phyloP scores from a whole-genome alignment of 2,888 invertebrate species.

The Ametastegia equiseti region DNA sequence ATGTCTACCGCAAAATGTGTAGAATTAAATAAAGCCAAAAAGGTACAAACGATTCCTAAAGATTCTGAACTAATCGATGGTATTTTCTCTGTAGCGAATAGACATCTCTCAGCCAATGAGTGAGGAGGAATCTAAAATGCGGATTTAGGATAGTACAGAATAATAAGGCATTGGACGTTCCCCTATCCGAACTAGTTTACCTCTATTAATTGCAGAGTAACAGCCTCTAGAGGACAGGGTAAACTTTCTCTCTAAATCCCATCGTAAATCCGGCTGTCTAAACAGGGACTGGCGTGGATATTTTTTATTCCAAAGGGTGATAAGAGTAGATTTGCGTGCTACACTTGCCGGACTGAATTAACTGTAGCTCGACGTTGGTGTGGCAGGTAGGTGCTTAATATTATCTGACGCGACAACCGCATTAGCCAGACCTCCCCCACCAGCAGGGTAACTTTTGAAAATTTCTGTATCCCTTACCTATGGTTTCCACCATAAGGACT shows the following conservation, averaged over 20 bases:
- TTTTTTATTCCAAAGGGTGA: slow-evolving; percentile 36
- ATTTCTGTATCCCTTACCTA: background rate
- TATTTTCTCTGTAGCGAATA: background rate
- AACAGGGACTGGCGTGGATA: slow-evolving; percentile 12
- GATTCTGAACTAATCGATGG: background rate
- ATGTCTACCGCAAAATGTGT: no score
- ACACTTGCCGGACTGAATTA: slow-evolving; percentile 36
- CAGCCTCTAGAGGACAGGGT: background rate
- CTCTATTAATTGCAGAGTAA: background rate
- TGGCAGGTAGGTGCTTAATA: slow-evolving; percentile 38
- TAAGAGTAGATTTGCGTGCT: slow-evolving; percentile 44
- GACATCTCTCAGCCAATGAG: background rate
- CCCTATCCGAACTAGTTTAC: background rate
- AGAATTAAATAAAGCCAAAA: no score
- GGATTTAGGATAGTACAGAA: background rate
- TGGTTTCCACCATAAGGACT: background rate
- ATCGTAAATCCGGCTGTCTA: slow-evolving; percentile 12
- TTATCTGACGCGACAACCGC: slow-evolving; percentile 43
- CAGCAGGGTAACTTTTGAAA: background rate
- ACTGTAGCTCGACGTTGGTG: slow-evolving; percentile 10
- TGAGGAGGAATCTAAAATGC: background rate
- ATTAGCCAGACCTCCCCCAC: background rate
- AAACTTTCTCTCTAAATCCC: background rate
- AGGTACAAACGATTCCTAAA: background rate
- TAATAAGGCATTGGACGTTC: no score